These are phyloP conservation scores for Dioctria rufipes DNA, from an alignment of 2,888 invertebrate genomes.

Conservation along the genomic window DNA sequence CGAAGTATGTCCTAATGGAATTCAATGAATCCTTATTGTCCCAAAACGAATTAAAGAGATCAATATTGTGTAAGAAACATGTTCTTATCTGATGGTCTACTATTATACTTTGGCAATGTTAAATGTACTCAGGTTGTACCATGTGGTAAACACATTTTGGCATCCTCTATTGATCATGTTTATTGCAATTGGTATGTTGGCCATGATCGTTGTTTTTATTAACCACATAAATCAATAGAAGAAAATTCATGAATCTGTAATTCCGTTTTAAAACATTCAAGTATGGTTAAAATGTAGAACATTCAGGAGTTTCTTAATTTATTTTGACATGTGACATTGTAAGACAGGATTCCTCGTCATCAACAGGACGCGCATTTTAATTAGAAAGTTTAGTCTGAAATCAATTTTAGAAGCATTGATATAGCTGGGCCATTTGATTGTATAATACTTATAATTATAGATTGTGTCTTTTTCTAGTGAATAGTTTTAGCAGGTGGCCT, in stretches of 20 bases:
- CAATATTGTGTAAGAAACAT: conserved; percentile 33
- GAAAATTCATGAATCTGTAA: neutral
- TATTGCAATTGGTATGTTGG: neutral
- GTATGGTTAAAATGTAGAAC: conserved; percentile 2
- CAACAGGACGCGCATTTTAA: neutral
- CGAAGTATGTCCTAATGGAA: conserved; percentile 60
- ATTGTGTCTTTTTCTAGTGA: no score
- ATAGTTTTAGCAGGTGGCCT: no score
- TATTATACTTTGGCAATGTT: no score
- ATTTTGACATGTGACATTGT: conserved; percentile 2
- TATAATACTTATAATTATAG: no score
- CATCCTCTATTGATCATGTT: neutral
- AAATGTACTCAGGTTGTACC: no score
- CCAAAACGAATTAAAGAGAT: conserved; percentile 26
- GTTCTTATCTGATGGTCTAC: no score
- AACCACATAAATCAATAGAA: neutral
- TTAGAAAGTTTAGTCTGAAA: no score
- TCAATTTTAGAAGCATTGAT: no score
- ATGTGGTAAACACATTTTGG: no score
- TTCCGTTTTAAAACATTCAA: neutral
- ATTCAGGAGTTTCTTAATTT: conserved; percentile 13
- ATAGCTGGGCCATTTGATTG: no score
- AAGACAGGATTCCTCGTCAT: neutral
- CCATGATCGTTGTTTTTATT: neutral
- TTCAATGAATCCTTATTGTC: conserved; percentile 55